Conservation (phyloP, 2,113 vertebrate genomes). For the Crotophaga sulcirostris region DNA sequence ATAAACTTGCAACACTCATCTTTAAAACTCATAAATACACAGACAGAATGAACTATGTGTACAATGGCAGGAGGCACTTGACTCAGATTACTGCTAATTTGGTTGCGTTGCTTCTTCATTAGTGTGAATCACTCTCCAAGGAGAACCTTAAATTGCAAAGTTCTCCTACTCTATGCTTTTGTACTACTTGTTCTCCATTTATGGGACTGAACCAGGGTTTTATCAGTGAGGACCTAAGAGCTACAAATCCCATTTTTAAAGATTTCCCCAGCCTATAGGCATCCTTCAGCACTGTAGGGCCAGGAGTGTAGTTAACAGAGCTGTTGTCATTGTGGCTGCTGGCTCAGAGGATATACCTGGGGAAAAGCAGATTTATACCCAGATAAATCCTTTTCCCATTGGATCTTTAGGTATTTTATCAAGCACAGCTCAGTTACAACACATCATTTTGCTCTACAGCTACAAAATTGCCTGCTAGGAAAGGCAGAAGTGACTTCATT, state of each 20-base stretch:
- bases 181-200: neutral
- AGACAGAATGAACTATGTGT: neutral
- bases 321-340: neutral
- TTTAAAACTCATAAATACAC: neutral
- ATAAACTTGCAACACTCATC: neutral
- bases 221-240: neutral
- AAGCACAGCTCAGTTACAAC: neutral
- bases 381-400: neutral
- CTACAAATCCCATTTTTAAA: neutral
- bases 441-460: neutral
- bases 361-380: neutral
- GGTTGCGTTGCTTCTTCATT: neutral
- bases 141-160: neutral
- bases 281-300: neutral
- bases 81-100: neutral
- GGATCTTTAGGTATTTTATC: neutral
- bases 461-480: neutral
- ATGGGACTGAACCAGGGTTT: neutral
- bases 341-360: neutral
- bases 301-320: neutral
- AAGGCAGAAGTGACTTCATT: neutral
- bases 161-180: neutral
- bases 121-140: neutral
- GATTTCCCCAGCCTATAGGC: neutral
- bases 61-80: neutral